These are phyloP conservation scores for Catocala fraxini DNA, from an alignment of 2,888 invertebrate species.

Conservation along the genomic window DNA sequence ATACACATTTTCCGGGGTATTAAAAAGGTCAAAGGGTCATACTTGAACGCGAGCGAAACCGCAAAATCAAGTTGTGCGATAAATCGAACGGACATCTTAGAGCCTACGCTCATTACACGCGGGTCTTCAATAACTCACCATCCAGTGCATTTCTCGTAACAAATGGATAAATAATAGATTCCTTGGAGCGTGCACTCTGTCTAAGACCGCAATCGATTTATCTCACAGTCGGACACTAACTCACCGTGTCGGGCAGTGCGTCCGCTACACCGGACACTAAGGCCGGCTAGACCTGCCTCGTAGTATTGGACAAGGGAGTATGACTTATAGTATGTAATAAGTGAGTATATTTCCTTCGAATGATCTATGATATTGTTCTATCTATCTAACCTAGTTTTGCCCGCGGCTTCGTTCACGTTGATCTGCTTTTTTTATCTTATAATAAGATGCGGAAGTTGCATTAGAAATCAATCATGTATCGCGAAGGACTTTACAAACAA, in stretches of 20 bases:
- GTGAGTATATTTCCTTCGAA: slow-evolving; percentile 1
- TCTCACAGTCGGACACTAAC: slow-evolving; percentile 46
- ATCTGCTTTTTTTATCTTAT: too few relatives aligned
- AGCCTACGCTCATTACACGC: background rate
- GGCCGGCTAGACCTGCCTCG: slow-evolving; percentile 6
- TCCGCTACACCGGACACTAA: slow-evolving; percentile 24
- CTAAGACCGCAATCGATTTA: slow-evolving; percentile 50
- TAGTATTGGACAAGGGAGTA: background rate
- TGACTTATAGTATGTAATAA: slow-evolving; percentile 6
- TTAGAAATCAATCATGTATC: too few relatives aligned
- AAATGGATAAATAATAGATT: slow-evolving; percentile 49
- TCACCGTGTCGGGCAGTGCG: slow-evolving; percentile 46
- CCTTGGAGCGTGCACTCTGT: slow-evolving; percentile 33
- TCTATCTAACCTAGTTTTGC: too few relatives aligned
- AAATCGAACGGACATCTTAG: too few relatives aligned
- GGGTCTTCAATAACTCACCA: slow-evolving; percentile 8
- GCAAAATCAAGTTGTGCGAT: too few relatives aligned
- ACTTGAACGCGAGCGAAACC: too few relatives aligned
- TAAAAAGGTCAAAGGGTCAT: too few relatives aligned
- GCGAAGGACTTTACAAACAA: too few relatives aligned
- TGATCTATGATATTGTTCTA: background rate
- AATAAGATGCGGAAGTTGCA: too few relatives aligned
- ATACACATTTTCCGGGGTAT: too few relatives aligned
- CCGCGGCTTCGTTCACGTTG: too few relatives aligned
- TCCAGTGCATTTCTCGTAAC: slow-evolving; percentile 31